Evolutionary conservation across 1,140 invertebrate species (phyloP).

Genomic region (Drosophila jambulina): DNA sequence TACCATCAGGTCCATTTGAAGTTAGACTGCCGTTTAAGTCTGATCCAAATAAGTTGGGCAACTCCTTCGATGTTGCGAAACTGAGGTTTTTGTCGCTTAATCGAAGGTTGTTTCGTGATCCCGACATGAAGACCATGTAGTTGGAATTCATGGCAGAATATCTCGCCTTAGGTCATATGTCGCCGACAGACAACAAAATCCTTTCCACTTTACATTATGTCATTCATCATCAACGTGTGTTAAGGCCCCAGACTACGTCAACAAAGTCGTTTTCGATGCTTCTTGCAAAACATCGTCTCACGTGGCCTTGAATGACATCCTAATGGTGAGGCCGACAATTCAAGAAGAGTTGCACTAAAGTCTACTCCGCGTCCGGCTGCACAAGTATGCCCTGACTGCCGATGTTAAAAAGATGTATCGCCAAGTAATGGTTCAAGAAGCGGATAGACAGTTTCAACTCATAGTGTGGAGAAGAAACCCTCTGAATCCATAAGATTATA

Average conservation of each 20-base stretch:
- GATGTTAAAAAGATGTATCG: not conserved
- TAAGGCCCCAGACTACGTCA: not conserved
- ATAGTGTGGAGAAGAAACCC: not conserved
- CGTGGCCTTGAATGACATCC: not conserved
- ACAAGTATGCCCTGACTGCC: not conserved
- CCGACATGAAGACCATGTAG: not conserved
- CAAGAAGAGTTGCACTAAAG: too few species aligned
- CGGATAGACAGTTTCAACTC: not conserved
- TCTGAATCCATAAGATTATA: not conserved
- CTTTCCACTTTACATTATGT: not conserved
- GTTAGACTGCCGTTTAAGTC: too few species aligned
- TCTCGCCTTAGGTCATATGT: not conserved
- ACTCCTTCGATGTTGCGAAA: not conserved
- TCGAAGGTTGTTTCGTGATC: not conserved
- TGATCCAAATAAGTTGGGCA: too few species aligned
- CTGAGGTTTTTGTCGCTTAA: not conserved
- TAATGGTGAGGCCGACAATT: too few species aligned
- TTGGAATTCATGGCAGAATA: not conserved
- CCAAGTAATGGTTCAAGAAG: too few species aligned
- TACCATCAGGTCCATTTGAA: not conserved
- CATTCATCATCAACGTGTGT: not conserved
- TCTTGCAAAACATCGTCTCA: not conserved
- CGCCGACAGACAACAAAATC: constrained; percentile 3
- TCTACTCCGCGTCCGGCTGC: too few species aligned
- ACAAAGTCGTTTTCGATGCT: too few species aligned